A percentile compares a stretch with the other conserved stretches of the same genome.
Evolutionary conservation across 2,888 invertebrate genomes (phyloP).

Genomic region (Apocheima hispidaria): DNA sequence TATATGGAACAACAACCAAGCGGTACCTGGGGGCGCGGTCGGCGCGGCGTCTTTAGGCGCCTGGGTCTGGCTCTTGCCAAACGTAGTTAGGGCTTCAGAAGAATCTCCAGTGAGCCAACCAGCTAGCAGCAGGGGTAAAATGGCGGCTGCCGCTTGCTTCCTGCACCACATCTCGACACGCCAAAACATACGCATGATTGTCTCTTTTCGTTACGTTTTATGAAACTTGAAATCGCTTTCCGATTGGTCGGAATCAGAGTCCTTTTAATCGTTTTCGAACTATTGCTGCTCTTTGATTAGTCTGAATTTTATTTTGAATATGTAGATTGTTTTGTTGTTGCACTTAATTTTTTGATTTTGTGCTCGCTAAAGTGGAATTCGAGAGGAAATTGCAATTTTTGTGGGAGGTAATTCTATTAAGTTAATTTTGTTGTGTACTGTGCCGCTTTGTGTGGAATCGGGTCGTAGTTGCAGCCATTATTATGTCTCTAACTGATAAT

Average conservation of each 20-base stretch:
- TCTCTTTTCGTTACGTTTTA: constrained; percentile 35
- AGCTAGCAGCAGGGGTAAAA: constrained; percentile 70
- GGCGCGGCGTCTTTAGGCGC: constrained; percentile 84
- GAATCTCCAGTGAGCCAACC: constrained; percentile 79
- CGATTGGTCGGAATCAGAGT: constrained; percentile 21
- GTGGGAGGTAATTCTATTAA: not conserved
- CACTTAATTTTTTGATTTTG: not conserved
- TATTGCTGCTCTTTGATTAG: constrained; percentile 25
- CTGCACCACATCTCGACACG: constrained; percentile 80
- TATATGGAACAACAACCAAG: not conserved
- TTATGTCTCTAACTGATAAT: not conserved
- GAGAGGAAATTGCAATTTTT: constrained; percentile 1
- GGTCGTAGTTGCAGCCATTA: constrained; percentile 12
- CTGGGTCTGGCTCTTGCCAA: constrained; percentile 88
- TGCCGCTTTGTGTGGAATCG: constrained; percentile 8
- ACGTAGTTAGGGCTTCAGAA: constrained; percentile 89
- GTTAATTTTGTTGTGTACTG: not conserved
- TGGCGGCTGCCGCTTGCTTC: constrained; percentile 68
- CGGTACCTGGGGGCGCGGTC: constrained; percentile 85
- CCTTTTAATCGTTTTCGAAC: not conserved
- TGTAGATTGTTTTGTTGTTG: not conserved
- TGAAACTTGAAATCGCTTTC: constrained; percentile 7
- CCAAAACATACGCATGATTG: constrained; percentile 70
- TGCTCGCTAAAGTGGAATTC: constrained; percentile 2
- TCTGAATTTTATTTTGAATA: constrained; percentile 4